Base-by-base conservation (phyloP, 1,140 invertebrate genomes). In the Anoplolepis gracilipes region DNA sequence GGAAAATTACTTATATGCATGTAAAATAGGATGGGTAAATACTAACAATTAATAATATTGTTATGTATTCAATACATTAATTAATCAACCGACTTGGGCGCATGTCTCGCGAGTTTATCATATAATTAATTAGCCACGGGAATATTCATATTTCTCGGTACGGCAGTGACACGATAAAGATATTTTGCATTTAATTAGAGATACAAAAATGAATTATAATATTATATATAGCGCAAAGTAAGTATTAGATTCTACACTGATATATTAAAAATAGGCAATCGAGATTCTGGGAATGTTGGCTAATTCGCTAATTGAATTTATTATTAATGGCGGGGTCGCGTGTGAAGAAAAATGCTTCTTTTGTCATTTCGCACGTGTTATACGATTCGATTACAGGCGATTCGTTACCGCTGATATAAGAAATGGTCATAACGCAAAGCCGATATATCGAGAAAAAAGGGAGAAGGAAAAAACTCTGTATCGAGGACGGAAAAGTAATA, bases 161-260 rank as follows among this genome's bases (percentile, higher is more conserved):
- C 30, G 13, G 33, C 42, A 53, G 4, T 55, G 4, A 22, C 19
- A 33, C 19, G 46, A 30, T 3, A 42, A 22, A 33, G 42, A 69
- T 30, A 79, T 55, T 69, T 55, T 5, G 22, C 64, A 22, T 79
- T 69, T 79, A 79, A 79, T 79, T 69, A 79, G 46, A 39, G 22
- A 46, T 46, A 33, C 53, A 36, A 57, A 59, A 81, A 61, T 82
- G 25, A 82, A 82, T 72, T 82, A 82, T n/a, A n/a, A n/a, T n/a
- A n/a, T n/a, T n/a, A n/a, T n/a, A n/a, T 11, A 16, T 22, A 10
- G 4, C 28, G 19, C 53, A 28, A 73, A 72, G 33, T 49, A n/a
- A 42, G 11, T 81, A 42, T 72, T 81, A 82, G 22, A 61, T 73
- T 72, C 28, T 72, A 49, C 13, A 19, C 6, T 1, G 8, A n/a